These are phyloP conservation scores for Himalopsyche japonica DNA, from an alignment of 2,888 invertebrate genomes.

Conservation along the genomic window DNA sequence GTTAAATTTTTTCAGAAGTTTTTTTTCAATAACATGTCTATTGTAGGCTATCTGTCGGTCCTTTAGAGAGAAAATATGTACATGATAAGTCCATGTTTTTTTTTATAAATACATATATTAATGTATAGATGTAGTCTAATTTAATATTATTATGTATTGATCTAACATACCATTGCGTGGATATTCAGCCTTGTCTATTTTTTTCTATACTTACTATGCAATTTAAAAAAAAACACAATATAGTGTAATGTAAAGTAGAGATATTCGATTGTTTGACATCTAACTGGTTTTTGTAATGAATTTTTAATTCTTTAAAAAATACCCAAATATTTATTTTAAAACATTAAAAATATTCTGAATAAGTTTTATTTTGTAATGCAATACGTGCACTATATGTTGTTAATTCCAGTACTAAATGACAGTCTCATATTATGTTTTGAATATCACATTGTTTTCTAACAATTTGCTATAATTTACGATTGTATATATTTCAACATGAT, in stretches of 20 bases:
- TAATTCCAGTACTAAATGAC: no score
- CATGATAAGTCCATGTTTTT: conserved; percentile 13
- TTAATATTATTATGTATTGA: conserved; percentile 15
- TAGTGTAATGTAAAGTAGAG: background rate
- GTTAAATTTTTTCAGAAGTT: background rate
- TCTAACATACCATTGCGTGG: conserved; percentile 34
- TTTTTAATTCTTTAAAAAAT: no score
- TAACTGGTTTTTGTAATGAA: no score
- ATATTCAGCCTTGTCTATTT: background rate
- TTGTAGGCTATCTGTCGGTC: conserved; percentile 23
- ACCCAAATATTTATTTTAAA: no score
- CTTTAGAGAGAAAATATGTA: conserved; percentile 11
- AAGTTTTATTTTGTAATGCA: no score
- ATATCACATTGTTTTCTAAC: no score
- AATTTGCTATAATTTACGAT: no score
- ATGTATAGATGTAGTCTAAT: conserved; percentile 34
- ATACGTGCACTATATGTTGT: no score
- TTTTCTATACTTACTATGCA: background rate
- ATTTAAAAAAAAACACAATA: background rate
- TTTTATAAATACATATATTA: conserved; percentile 17
- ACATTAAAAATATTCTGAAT: no score
- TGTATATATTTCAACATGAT: no score
- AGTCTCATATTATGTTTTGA: no score
- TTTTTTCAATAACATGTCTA: conserved; percentile 3
- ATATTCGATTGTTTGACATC: background rate